Conservation (phyloP, 1,140 invertebrate species). For the Saxidomus purpurata region DNA sequence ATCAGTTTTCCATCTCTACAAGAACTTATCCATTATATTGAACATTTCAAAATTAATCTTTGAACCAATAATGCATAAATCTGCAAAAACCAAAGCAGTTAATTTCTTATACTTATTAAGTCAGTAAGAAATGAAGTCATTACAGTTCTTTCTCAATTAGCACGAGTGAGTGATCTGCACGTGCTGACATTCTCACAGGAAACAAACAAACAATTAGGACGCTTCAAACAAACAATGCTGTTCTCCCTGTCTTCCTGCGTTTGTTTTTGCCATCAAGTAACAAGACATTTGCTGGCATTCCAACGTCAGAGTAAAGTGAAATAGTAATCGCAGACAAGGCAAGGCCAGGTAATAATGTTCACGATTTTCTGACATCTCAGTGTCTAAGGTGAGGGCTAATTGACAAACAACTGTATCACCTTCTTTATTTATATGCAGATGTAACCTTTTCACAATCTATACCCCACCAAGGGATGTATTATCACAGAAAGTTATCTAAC, state of each 20-base stretch:
- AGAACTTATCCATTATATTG: too few species aligned
- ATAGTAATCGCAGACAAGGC: conserved; percentile 3
- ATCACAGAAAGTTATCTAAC: too few species aligned
- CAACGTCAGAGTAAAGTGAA: conserved; percentile 21
- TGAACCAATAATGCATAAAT: too few species aligned
- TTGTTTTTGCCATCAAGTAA: conserved; percentile 52
- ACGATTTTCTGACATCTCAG: neutral
- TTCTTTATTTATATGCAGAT: too few species aligned
- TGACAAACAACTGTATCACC: too few species aligned
- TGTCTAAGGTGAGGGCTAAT: too few species aligned
- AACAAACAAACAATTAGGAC: conserved; percentile 45
- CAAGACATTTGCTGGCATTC: conserved; percentile 33
- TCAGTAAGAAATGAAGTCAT: conserved; percentile 49
- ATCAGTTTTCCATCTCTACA: too few species aligned
- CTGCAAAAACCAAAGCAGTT: too few species aligned
- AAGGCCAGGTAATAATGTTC: neutral
- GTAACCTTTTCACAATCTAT: too few species aligned
- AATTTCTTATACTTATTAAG: neutral
- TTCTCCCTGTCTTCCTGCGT: conserved; percentile 1
- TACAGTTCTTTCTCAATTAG: conserved; percentile 55
- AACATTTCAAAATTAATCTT: too few species aligned
- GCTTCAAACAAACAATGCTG: conserved; percentile 43
- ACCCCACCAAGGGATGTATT: too few species aligned
- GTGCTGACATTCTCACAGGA: conserved; percentile 39
- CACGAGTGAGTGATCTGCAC: conserved; percentile 12